Percentiles rank a stretch among this genome's conserved stretches.
These are phyloP conservation scores for Pseudocheirus occidentalis DNA, from an alignment of 2,797 vertebrate genomes.

Conservation along the genomic window DNA sequence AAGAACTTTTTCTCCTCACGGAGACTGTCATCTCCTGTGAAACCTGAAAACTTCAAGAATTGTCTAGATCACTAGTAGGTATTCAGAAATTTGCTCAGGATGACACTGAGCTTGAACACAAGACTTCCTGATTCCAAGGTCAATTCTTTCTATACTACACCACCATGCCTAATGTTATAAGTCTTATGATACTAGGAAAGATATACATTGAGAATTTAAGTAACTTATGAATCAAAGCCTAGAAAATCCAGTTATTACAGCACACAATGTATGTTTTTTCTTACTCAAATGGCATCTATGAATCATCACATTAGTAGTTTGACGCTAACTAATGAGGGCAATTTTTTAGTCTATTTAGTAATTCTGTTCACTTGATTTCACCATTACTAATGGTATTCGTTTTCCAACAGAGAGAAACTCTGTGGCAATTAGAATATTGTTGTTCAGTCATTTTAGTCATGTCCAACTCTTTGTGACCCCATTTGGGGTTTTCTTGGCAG, in stretches of 20 bases:
- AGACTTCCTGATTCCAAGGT: too few relatives aligned
- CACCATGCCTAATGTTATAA: too few relatives aligned
- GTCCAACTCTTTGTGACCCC: too few relatives aligned
- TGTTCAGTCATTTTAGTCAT: not conserved
- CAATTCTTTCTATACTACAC: too few relatives aligned
- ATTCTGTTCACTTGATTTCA: conserved; percentile 49
- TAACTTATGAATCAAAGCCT: conserved; percentile 52
- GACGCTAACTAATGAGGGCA: conserved; percentile 71
- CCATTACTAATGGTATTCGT: conserved; percentile 71
- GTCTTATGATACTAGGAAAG: too few relatives aligned
- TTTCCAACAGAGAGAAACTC: conserved; percentile 64
- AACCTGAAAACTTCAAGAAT: too few relatives aligned
- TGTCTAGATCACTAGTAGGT: too few relatives aligned
- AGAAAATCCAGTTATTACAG: not conserved
- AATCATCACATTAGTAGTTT: conserved; percentile 62
- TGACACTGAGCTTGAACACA: too few relatives aligned
- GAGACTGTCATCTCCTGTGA: too few relatives aligned
- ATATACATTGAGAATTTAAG: conserved; percentile 34
- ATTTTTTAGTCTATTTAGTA: conserved; percentile 61
- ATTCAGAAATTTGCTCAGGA: too few relatives aligned
- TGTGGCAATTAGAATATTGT: conserved; percentile 44
- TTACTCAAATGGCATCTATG: conserved; percentile 54
- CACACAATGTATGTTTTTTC: conserved; percentile 65
- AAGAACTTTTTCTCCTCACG: too few relatives aligned
- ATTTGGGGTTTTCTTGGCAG: too few relatives aligned